Conservation (phyloP, 2,888 invertebrate genomes). For the Tolmerus cingulatus region DNA sequence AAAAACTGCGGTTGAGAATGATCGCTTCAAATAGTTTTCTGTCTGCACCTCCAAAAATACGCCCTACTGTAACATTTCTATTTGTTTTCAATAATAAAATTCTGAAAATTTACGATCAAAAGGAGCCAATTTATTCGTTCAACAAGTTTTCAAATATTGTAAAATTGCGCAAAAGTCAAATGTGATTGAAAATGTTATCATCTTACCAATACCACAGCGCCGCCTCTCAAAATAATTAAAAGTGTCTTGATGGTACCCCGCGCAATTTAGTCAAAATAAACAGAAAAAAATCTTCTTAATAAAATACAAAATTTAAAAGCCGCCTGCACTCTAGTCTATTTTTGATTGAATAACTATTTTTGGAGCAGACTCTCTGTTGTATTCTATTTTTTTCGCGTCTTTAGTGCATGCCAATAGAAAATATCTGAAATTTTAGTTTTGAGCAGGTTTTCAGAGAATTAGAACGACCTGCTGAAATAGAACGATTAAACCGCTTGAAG, state of each 20-base stretch:
- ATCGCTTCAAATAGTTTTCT: neutral
- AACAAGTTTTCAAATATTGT: neutral
- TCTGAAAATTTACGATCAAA: neutral
- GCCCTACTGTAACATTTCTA: neutral
- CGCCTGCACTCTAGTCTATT: conserved; percentile 31
- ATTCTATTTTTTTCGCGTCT: neutral
- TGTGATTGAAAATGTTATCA: neutral
- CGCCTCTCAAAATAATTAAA: conserved; percentile 24
- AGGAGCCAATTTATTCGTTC: neutral
- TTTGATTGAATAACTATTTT: neutral
- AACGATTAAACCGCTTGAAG: conserved; percentile 70
- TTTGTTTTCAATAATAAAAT: neutral
- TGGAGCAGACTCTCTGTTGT: neutral
- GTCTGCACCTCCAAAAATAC: neutral
- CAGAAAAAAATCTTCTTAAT: conserved; percentile 22
- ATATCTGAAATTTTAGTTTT: conserved; percentile 32
- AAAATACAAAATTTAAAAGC: conserved; percentile 29
- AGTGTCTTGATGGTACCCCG: neutral
- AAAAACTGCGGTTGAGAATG: neutral
- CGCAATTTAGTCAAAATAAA: conserved; percentile 6
- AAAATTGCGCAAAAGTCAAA: neutral
- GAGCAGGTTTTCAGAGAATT: conserved; percentile 77
- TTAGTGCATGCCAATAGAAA: neutral
- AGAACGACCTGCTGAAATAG: conserved; percentile 80
- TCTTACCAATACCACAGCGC: neutral